Evolutionary conservation across 2,888 invertebrate genomes (phyloP), one percentile per base, ranked within the genome.

Genomic region (Erebia aethiops): DNA sequence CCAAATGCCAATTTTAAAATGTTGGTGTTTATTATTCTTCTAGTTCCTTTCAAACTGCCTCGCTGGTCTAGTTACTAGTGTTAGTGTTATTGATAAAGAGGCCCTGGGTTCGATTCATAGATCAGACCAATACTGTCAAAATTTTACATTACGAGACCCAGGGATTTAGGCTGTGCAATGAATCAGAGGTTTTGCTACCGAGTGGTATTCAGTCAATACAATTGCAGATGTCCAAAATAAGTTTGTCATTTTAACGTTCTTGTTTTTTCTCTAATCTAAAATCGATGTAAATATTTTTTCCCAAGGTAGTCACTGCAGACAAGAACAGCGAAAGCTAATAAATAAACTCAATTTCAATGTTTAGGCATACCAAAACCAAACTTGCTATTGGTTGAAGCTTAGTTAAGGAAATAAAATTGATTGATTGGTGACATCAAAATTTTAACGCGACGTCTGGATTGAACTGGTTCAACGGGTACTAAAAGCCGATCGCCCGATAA

Each of bases 361-460:
- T 71, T 69, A 70, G 67, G 68, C 68, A 73, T 72, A 71, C 70
- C 72, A 73, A 74, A 76, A 63, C 71, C 73, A 62, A 75, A 64
- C 74, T 71, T 70, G 75, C 72, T 74, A 66, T 46, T 54, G 21
- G 46, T 67, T 41, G 63, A 49, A 72, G 84, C 87, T 46, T 54
- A 21, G 46, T 67, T 41, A 63, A 49, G 71, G 84, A 88, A 87
- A 88, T 89, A 86, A 87, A 86, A 83, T 88, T 91, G 91, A 92
- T 92, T 91, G 90, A 92, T 92, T 84, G 84, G 83, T 84, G 86
- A 87, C 87, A 88, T 91, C 88, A 91, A 90, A 87, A 85, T 87
- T 46, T 87, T 89, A 84, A 90, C 87, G 87, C 85, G 21, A 78
- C 80, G 77, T 77, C 82, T 82, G 81, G 77, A 87, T 88, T 91